phyloP scores from a whole-genome alignment of 2,888 invertebrate genomes.

The Drosophila emarginata region DNA sequence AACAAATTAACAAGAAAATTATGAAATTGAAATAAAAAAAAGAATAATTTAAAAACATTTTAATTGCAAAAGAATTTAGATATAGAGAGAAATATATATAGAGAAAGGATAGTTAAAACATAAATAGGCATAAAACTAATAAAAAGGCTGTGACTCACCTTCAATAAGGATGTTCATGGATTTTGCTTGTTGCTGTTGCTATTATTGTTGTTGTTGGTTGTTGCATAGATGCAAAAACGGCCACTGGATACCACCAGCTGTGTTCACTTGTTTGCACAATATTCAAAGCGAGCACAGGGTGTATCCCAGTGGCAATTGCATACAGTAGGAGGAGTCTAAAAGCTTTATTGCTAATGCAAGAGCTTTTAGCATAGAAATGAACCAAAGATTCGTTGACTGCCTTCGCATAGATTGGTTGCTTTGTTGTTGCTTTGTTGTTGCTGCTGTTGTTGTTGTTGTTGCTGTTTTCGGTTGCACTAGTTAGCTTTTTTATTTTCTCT shows the following conservation, averaged over 20 bases:
- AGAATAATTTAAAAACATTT: constrained; percentile 42
- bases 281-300: constrained; percentile 97
- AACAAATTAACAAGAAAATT: constrained; percentile 31
- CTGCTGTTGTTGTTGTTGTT: neutral
- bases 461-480: neutral
- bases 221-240: constrained; percentile 81
- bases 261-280: constrained; percentile 89
- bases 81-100: neutral
- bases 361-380: constrained; percentile 59
- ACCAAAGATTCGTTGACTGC: constrained; percentile 33
- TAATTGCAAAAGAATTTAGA: constrained; percentile 56
- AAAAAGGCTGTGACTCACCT: constrained; percentile 50
- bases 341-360: constrained; percentile 6
- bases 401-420: constrained; percentile 2
- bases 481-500: constrained; percentile 2
- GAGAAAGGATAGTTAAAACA: neutral
- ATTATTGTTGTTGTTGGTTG: constrained; percentile 16
- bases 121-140: constrained; percentile 12
- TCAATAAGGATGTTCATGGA: neutral
- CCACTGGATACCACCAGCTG: constrained; percentile 99
- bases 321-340: constrained; percentile 16
- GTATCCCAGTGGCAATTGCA: constrained; percentile 93
- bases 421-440: neutral
- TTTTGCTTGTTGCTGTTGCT: neutral
- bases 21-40: constrained; percentile 38